Evolutionary conservation across 2,888 invertebrate genomes (phyloP).

Genomic region (Trissolcus brochymenae): DNA sequence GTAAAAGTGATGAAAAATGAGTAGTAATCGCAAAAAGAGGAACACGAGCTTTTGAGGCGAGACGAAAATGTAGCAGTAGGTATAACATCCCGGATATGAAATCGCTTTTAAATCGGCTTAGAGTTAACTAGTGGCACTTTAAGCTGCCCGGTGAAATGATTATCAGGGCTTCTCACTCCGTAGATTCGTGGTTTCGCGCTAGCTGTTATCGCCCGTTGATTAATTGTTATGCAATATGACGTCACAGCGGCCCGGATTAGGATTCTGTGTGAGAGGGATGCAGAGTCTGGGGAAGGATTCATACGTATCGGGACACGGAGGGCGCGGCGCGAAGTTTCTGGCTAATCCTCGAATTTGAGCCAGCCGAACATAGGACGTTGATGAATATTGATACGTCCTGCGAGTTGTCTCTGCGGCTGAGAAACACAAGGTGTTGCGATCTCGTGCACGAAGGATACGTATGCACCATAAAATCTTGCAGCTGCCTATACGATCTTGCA

Average conservation of each 20-base stretch:
- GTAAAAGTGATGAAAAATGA: slow-evolving; percentile 40
- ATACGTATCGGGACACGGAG: slow-evolving; percentile 59
- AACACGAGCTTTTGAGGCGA: slow-evolving; percentile 46
- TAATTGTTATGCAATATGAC: slow-evolving; percentile 77
- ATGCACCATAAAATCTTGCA: slow-evolving; percentile 50
- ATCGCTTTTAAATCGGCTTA: slow-evolving; percentile 77
- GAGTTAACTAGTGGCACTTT: slow-evolving; percentile 77
- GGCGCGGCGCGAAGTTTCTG: slow-evolving; percentile 71
- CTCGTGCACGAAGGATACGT: slow-evolving; percentile 53
- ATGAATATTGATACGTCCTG: slow-evolving; percentile 75
- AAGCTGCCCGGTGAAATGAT: slow-evolving; percentile 77
- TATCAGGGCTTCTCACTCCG: slow-evolving; percentile 75
- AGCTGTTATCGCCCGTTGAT: slow-evolving; percentile 76
- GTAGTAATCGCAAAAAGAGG: slow-evolving; percentile 47
- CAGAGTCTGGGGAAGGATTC: slow-evolving; percentile 59
- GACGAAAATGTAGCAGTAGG: slow-evolving; percentile 61
- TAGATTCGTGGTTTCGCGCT: slow-evolving; percentile 67
- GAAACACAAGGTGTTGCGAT: slow-evolving; percentile 67
- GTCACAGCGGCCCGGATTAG: slow-evolving; percentile 75
- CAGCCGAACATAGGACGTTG: slow-evolving; percentile 75
- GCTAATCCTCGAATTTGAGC: slow-evolving; percentile 75
- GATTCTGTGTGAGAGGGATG: slow-evolving; percentile 63
- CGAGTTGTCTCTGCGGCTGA: slow-evolving; percentile 60
- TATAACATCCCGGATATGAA: slow-evolving; percentile 75
- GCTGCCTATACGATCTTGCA: slow-evolving; percentile 46